A percentile compares a stretch with the other conserved stretches of the same genome.
Conservation (phyloP, 2,797 vertebrate species). For the Myioborus melanocephalus region DNA sequence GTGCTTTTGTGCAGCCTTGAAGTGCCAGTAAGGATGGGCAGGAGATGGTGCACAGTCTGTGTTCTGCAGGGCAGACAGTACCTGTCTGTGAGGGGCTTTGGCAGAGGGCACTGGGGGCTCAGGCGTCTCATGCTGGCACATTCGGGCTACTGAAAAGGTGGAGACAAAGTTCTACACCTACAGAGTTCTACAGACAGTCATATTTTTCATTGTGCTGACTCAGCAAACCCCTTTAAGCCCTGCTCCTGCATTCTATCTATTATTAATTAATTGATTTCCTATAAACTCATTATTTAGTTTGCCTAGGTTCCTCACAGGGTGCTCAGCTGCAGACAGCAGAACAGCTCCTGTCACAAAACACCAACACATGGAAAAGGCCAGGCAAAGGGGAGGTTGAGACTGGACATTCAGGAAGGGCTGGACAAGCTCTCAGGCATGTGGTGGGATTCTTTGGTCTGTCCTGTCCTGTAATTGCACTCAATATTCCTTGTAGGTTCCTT, state of each 20-base stretch:
- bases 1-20: background rate
- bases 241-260: background rate
- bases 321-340: background rate
- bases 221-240: background rate
- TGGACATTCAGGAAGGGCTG: background rate
- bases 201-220: background rate
- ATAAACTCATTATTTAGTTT: background rate
- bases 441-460: background rate
- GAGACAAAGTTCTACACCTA: background rate
- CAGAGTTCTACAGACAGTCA: background rate
- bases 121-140: accelerated
- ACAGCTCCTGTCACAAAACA: background rate
- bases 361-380: accelerated
- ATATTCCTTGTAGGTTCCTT: background rate
- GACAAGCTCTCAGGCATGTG: background rate
- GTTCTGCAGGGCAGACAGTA: background rate
- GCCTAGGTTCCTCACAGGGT: background rate
- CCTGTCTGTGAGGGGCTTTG: background rate
- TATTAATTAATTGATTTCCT: constrained; percentile 54
- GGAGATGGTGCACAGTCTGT: background rate
- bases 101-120: background rate
- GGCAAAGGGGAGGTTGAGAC: background rate
- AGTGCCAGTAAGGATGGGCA: background rate
- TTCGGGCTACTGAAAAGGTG: background rate
- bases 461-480: background rate